A percentile compares a stretch with the other conserved stretches of the same genome.
Conservation (phyloP, 2,113 vertebrate genomes). For the Ochotona curzoniae region DNA sequence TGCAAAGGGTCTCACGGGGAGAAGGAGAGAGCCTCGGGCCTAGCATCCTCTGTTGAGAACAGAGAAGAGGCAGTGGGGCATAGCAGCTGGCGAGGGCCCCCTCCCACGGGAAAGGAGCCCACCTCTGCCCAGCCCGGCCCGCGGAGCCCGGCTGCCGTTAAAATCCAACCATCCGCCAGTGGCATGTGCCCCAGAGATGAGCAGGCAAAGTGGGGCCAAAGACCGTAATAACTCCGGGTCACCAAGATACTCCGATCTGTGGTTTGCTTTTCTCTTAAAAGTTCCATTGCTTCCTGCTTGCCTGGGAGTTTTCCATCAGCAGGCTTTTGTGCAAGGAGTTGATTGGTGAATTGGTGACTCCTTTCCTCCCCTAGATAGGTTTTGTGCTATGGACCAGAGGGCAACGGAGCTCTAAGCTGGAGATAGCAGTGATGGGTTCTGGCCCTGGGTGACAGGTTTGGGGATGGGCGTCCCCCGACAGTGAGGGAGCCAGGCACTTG, state of each 20-base stretch:
- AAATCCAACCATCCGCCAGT: constrained; percentile 23
- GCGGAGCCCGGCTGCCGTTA: constrained; percentile 53
- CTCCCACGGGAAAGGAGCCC: too few relatives aligned
- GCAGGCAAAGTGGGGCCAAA: constrained; percentile 77
- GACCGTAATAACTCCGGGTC: constrained; percentile 53
- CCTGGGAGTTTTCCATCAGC: constrained; percentile 56
- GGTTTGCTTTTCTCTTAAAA: not conserved
- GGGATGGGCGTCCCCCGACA: not conserved
- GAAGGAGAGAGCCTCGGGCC: constrained; percentile 35
- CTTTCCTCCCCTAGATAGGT: constrained; percentile 51
- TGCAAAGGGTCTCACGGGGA: constrained; percentile 69
- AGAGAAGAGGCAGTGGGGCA: too few relatives aligned
- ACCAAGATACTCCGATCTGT: not conserved
- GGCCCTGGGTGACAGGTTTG: constrained; percentile 59
- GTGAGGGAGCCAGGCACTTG: not conserved
- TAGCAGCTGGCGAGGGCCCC: too few relatives aligned
- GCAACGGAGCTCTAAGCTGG: constrained; percentile 49
- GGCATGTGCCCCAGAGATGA: constrained; percentile 57
- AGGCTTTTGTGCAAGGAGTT: constrained; percentile 70
- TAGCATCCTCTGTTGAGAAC: constrained; percentile 63
- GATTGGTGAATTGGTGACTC: not conserved
- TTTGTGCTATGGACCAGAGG: constrained; percentile 66
- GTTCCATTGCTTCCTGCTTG: constrained; percentile 9
- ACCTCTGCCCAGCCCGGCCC: not conserved
- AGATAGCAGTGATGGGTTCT: constrained; percentile 71